Percentiles rank a stretch among this genome's conserved stretches.
Conservation (phyloP, 2,888 invertebrate species). For the Plebejus melissa region DNA sequence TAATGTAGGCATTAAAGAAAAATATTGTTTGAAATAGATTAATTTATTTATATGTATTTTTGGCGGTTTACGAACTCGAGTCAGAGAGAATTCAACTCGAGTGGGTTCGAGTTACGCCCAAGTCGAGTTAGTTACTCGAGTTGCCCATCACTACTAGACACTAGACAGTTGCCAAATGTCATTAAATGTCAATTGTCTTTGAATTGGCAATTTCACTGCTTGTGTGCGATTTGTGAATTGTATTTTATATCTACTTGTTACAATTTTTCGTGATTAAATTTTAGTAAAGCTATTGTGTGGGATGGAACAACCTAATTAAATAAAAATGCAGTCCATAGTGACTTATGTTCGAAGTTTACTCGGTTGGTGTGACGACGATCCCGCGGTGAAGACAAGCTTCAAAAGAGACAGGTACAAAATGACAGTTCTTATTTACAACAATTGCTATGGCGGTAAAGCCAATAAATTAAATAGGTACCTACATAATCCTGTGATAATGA, state of each 20-base stretch:
- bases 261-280: background rate
- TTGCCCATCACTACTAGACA: too few species aligned
- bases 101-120: too few species aligned
- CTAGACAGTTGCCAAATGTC: background rate
- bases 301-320: constrained; percentile 57
- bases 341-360: constrained; percentile 65
- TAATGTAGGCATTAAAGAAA: too few species aligned
- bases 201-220: background rate
- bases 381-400: constrained; percentile 52
- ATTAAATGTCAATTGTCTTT: background rate
- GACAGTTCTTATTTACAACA: constrained; percentile 72
- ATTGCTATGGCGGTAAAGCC: constrained; percentile 72
- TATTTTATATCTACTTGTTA: background rate
- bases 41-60: too few species aligned
- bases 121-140: too few species aligned
- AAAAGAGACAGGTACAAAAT: constrained; percentile 70
- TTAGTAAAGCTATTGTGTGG: constrained; percentile 38
- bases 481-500: constrained; percentile 44
- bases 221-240: background rate
- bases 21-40: too few species aligned
- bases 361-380: constrained; percentile 59
- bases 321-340: constrained; percentile 69
- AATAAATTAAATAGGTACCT: constrained; percentile 41
- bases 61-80: too few species aligned
- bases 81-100: too few species aligned